Evolutionary conservation across 2,888 invertebrate species (phyloP), one percentile per base, ranked within the genome.

Genomic region (Petrolisthes manimaculis): DNA sequence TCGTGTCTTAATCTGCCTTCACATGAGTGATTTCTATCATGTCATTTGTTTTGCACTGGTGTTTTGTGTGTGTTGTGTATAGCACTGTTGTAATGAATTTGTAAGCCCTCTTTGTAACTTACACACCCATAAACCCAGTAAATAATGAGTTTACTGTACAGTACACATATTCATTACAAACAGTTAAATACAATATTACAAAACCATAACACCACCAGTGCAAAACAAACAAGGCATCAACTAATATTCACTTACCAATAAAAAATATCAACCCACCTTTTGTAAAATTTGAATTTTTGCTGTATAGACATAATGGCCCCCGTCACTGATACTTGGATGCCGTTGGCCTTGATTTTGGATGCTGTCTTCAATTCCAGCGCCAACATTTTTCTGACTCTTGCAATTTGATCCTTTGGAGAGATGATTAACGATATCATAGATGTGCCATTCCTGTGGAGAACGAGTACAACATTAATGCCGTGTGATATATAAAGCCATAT

Each of bases 281-380:
- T 99, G 94, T 99, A 99, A 92, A 99, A 94, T 94, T 99, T 99
- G 93, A 99, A 95, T 93, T 99, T 95, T 94, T 99, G 99, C 94
- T 99, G 99, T 93, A 99, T 99, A 92, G 99, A 99, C 86, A 99
- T 99, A 93, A 99, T 99, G 92, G 99, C 99, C 92, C 99, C 99
- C 91, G 99, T 95, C 92, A 99, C 99, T 69, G 99, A 99, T 91
- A 99, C 95, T 93, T 99, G 95, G 94, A 99, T 99, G 88, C 99
- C 99, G 92, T 99, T 95, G 91, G 99, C 99, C 94, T 99, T 99
- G 93, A 99, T 99, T 94, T 99, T 99, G 86, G 99, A 99, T 8
- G 99, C 99, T 83, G 99, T 99, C 91, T 99, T 99, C 94, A 99
- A 99, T 94, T 99, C 99, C 95, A 99, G 99, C 67, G 99, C 99